Conservation (phyloP, 1,140 invertebrate genomes). For the Drosophila tsacasi region DNA sequence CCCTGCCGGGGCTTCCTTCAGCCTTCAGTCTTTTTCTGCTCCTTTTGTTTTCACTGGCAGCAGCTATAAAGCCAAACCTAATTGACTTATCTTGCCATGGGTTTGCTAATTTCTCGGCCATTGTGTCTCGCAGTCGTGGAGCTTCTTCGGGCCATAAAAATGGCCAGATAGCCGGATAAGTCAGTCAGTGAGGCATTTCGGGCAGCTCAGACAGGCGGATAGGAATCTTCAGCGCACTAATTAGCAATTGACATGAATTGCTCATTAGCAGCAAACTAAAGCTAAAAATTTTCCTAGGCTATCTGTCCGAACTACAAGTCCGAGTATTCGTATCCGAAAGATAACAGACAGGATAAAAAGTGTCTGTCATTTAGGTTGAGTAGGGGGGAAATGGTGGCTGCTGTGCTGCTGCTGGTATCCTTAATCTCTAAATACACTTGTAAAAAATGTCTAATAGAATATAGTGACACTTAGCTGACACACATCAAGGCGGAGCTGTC, state of each 20-base stretch:
- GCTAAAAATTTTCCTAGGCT: slow-evolving; percentile 64
- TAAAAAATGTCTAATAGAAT: slow-evolving; percentile 38
- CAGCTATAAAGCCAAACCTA: slow-evolving; percentile 84
- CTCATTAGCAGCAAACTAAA: slow-evolving; percentile 83
- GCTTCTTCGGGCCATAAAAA: slow-evolving; percentile 71
- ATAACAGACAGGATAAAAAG: slow-evolving; percentile 46
- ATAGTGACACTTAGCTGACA: slow-evolving; percentile 25
- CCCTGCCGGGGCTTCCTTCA: slow-evolving; percentile 1
- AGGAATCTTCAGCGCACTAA: slow-evolving; percentile 81
- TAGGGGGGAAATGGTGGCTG: background rate
- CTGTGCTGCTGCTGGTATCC: slow-evolving; percentile 10
- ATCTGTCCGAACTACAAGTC: slow-evolving; percentile 36
- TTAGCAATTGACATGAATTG: slow-evolving; percentile 85
- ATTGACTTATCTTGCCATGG: slow-evolving; percentile 83
- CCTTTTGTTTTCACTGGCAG: slow-evolving; percentile 63
- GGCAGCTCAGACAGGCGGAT: slow-evolving; percentile 68
- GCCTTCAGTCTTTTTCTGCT: slow-evolving; percentile 43
- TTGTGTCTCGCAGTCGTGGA: slow-evolving; percentile 56
- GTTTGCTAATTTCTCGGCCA: slow-evolving; percentile 81
- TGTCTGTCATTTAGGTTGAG: slow-evolving; percentile 16
- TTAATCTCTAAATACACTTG: slow-evolving; percentile 44
- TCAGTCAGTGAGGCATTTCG: slow-evolving; percentile 61
- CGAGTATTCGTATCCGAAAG: slow-evolving; percentile 32
- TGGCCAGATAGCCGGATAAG: slow-evolving; percentile 69
- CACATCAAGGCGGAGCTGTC: slow-evolving; percentile 14